These are phyloP conservation scores for Nebria brevicollis DNA, from an alignment of 2,888 invertebrate species.

Conservation along the genomic window DNA sequence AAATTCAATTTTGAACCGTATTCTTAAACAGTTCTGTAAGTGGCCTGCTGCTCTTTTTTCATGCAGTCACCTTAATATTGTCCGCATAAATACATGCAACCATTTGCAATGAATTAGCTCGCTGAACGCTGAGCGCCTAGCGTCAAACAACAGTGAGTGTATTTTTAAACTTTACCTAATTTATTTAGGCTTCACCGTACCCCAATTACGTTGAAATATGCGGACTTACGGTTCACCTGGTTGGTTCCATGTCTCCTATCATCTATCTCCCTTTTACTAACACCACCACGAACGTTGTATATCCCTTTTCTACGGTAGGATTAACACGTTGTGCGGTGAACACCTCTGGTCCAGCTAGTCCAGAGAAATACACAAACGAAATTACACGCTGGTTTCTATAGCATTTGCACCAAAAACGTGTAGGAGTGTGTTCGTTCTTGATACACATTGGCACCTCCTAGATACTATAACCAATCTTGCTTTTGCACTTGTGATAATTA, in stretches of 20 bases:
- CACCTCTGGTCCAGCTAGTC: neutral
- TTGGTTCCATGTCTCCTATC: neutral
- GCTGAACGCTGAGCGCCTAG: neutral
- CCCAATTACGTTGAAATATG: conserved; percentile 32
- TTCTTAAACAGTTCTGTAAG: too few species aligned
- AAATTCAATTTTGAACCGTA: too few species aligned
- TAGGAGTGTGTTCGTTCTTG: neutral
- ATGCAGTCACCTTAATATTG: too few species aligned
- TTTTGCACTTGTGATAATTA: conserved; percentile 14
- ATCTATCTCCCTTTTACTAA: conserved; percentile 2
- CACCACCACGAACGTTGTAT: neutral
- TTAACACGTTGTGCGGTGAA: conserved; percentile 20
- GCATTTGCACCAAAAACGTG: conserved; percentile 1
- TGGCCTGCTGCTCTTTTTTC: neutral
- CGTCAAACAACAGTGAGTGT: neutral
- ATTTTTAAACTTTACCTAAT: conserved; percentile 23
- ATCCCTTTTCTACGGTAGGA: conserved; percentile 7
- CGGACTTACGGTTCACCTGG: conserved; percentile 12
- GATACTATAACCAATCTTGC: neutral
- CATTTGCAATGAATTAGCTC: neutral
- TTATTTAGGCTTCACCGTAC: conserved; percentile 18
- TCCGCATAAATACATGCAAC: neutral
- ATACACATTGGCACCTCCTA: neutral
- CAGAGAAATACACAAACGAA: conserved; percentile 2
- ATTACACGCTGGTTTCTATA: conserved; percentile 2